Base-by-base conservation (phyloP, 2,888 invertebrate species). In the Dilophus febrilis region DNA sequence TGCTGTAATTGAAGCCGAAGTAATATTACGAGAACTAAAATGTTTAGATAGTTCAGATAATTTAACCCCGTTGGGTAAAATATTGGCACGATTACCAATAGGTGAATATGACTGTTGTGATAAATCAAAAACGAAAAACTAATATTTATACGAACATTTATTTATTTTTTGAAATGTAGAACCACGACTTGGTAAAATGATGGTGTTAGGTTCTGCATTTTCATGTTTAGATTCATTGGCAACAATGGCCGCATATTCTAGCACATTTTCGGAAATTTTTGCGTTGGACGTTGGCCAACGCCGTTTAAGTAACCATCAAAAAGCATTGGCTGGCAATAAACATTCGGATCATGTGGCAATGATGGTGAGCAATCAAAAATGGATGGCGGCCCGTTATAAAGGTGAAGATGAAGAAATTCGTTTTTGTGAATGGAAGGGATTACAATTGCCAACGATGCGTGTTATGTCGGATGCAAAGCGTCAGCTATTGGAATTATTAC, bases 1-100 rank as follows among this genome's bases (percentile, higher is more conserved):
- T 64, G 92, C 95, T 22, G 94, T 98, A 12, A 94, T 97, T 50
- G 97, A 97, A 58, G 95, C 97, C 0, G 94, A 95, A 65, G 91
- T 87, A 0, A 43, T 74, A 47, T 55, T 79, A 48, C 56, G 74
- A 53, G 94, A 94, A 53, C 81, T 95, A 74, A 85, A 87, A 53
- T 97, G 95, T 48, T 65, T 98, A 49, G 92, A 95, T 60, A 57
- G 60, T 0, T 71, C 76, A 45, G 88, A 94, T 57, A 86, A 90
- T 47, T 64, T 98, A 43, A 98, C 97, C 0, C 86, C 94, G 0
- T 68, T 97, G 14, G 98, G 98, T 0, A 74, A 78, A 45, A 90
- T 97, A 46, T 68, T 98, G 8, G 97, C 97, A 5, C 82, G 88
- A 47, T 60, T 98, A 48, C 97, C 97, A 0, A 85, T 98, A 14